Evolutionary conservation across 2,113 vertebrate species (phyloP), one percentile per base, ranked within the genome.

Genomic region (Misgurnus anguillicaudatus): DNA sequence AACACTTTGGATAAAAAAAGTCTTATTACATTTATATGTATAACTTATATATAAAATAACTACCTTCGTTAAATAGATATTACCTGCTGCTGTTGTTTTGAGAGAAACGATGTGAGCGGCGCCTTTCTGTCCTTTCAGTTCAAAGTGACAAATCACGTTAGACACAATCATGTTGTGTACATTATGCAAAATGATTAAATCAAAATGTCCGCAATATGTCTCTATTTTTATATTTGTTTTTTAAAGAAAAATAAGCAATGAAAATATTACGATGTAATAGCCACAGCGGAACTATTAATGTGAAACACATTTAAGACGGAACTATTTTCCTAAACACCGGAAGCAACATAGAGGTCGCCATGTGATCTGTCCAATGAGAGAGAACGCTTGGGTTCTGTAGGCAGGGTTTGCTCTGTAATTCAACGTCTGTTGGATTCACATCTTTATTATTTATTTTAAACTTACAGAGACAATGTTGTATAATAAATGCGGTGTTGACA

Each of bases 331-430:
- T 0, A 17, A 82, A 91, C 90, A 91, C 79, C 82, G 88, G 87
- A 90, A 88, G 83, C 81, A 48, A 19, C 53, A 10, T 36, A 85
- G 85, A 90, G 91, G 88, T 91, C 86, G 87, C 85, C 75, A 84
- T 80, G 83, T 88, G 87, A 81, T 74, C 58, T 47, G 80, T 73
- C 58, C 75, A 78, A 16, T 42, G 38, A 73, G 6, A 55, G 31
- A 60, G 38, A 58, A 3, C 53, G 38, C 13, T 16, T 19, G n/a
- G 5, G 14, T 8, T n/a, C 36, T 9, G 48, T 11, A 70, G 31
- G 51, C 17, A 19, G 16, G 5, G 4, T 53, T 5, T 57, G 48
- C 1, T 48, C 14, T 19, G 6, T 55, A 57, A 7, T 21, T 4
- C n/a, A 24, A 14, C 16, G 8, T 17, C 4, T 38, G 9, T 47